These are phyloP conservation scores for Tetrapedia diversipes DNA, from an alignment of 2,888 invertebrate species.

Conservation along the genomic window DNA sequence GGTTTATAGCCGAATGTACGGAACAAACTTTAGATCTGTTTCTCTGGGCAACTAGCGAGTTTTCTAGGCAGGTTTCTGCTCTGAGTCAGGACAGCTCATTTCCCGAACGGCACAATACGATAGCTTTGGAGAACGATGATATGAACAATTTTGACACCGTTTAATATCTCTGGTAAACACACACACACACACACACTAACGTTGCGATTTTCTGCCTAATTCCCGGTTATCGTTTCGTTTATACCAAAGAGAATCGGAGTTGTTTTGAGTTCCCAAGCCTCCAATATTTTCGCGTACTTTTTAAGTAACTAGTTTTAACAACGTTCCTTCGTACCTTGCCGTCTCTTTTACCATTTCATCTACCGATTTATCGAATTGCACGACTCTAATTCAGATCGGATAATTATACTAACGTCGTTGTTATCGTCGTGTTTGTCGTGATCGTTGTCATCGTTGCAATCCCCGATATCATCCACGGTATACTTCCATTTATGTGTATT, in stretches of 20 bases:
- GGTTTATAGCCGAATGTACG: conserved; percentile 97
- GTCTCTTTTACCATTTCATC: no score
- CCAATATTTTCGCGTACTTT: no score
- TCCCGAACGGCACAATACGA: conserved; percentile 71
- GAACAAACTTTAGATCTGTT: conserved; percentile 95
- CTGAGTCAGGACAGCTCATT: conserved; percentile 82
- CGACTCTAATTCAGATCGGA: not conserved
- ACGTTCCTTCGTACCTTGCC: no score
- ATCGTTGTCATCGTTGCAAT: no score
- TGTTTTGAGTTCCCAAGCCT: no score
- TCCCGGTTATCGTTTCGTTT: no score
- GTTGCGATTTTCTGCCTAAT: no score
- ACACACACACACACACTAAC: no score
- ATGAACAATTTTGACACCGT: conserved; percentile 73
- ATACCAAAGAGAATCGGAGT: no score
- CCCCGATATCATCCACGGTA: not conserved
- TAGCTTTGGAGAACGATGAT: conserved; percentile 70
- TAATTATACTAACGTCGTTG: no score
- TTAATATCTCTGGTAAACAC: conserved; percentile 39
- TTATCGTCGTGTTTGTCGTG: no score
- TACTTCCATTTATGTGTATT: conserved; percentile 51
- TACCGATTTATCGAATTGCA: not conserved
- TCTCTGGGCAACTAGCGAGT: conserved; percentile 91
- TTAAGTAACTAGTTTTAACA: no score
- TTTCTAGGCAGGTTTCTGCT: conserved; percentile 88